Conservation (phyloP, 2,113 vertebrate genomes). For the Phyllostomus hastatus region DNA sequence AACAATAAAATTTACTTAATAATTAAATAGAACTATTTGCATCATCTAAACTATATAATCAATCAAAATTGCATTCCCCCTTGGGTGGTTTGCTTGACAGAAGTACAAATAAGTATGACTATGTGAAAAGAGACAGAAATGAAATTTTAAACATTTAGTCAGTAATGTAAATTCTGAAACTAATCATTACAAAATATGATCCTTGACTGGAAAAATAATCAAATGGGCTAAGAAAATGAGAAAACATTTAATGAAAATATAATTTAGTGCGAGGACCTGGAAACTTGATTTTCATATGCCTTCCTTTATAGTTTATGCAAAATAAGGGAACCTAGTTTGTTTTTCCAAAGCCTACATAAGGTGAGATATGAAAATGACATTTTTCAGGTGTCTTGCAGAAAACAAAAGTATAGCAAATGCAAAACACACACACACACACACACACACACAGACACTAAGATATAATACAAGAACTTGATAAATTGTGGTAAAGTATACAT, state of each 20-base stretch:
- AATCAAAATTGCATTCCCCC: neutral
- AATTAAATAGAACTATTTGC: neutral
- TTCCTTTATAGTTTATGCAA: slow-evolving; percentile 25
- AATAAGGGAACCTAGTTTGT: neutral
- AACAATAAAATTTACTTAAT: neutral
- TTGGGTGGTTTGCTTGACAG: neutral
- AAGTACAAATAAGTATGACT: neutral
- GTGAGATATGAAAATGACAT: neutral
- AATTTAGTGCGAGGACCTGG: neutral
- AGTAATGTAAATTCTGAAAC: neutral
- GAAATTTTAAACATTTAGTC: neutral
- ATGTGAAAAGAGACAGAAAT: neutral
- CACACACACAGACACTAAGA: neutral
- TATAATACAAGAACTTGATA: neutral
- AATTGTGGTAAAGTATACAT: neutral
- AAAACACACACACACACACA: neutral
- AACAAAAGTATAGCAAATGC: neutral
- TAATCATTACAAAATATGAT: neutral
- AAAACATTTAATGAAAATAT: slow-evolving; percentile 13
- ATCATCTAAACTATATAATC: neutral
- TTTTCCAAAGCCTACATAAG: slow-evolving; percentile 1
- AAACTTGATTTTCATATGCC: slow-evolving; percentile 24
- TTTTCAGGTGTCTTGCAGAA: neutral
- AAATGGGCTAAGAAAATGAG: slow-evolving; percentile 27
- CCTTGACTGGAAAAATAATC: neutral